Evolutionary conservation across 2,797 vertebrate genomes (phyloP).

Genomic region (Dicrostonyx torquatus): DNA sequence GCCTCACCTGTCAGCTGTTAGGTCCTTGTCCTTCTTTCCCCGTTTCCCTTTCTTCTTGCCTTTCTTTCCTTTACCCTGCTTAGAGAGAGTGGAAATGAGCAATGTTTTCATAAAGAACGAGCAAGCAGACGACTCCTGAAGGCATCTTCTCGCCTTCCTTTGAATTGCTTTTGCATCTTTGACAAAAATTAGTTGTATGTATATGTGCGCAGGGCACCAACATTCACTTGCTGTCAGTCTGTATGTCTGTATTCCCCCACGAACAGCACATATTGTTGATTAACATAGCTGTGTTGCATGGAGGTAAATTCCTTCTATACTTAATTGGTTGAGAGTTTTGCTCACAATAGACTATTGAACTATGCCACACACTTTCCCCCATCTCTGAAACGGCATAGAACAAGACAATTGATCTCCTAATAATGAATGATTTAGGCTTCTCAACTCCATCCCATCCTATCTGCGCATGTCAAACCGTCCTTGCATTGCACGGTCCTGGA

Average conservation of each 20-base stretch:
- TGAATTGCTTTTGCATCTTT: not conserved
- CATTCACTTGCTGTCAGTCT: not conserved
- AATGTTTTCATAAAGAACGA: not conserved
- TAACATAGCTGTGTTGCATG: not conserved
- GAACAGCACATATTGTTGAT: not conserved
- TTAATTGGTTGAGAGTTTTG: not conserved
- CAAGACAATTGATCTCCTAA: not conserved
- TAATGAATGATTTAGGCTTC: not conserved
- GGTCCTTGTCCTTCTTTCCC: constrained; percentile 87
- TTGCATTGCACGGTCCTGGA: not conserved
- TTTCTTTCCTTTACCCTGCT: constrained; percentile 82
- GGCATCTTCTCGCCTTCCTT: not conserved
- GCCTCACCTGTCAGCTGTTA: constrained; percentile 90
- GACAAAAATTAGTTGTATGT: not conserved
- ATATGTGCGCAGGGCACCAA: not conserved
- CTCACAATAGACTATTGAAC: not conserved
- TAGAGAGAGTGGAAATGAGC: constrained; percentile 63
- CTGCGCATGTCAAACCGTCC: not conserved
- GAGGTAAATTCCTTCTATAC: not conserved
- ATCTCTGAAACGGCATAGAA: not conserved
- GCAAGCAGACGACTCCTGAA: not conserved
- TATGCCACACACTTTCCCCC: not conserved
- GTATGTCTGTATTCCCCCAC: not conserved
- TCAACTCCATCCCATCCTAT: not conserved
- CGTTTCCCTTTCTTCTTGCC: constrained; percentile 73